Base-by-base conservation (phyloP, 2,113 vertebrate species). In the Halichoerus grypus region DNA sequence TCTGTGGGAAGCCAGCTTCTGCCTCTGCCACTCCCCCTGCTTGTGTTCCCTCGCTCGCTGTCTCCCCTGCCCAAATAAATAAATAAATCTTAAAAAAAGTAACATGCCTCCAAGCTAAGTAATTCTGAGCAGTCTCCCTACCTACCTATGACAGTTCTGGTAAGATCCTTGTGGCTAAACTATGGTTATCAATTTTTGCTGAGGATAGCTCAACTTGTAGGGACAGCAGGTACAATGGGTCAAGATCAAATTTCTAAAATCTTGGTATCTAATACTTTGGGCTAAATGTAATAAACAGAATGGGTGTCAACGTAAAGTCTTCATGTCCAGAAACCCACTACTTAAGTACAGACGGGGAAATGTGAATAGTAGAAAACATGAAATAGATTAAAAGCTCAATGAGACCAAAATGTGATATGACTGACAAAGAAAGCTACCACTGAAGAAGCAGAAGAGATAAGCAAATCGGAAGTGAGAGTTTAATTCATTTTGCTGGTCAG, bases 301-400 rank as follows among this genome's bases (percentile, higher is more conserved):
- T 0, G 61, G 33, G 36, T 80, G 22, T 92, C 21, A 90, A 94
- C 39, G 9, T 21, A 10, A 90, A 88, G 31, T 49, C 13, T 36
- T 57, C 1, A 11, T 14, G 71, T 85, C 12, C 31, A 77, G 83
- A 80, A 89, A 18, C 2, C 22, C 39, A 67, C 3, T 57, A 18
- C 0, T 0, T 28, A 84, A 39, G 49, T 39, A 76, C 0, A 87
- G 49, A 76, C 49, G 26, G 26, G 24, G 33, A 93, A 72, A 46
- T 16, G 6, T 46, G 51, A 80, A 42, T 8, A 83, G 42, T 2
- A 72, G 18, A 42, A 93, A 77, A 93, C 1, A 0, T 63, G 33
- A 95, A 94, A 83, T 59, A 94, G 22, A 76, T 61, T 11, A 84
- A 91, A 95, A 95, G 69, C n/a, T 94, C 49, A 74, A 4, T 11